phyloP scores from a whole-genome alignment of 2,888 invertebrate genomes.

The Pristionchus exspectatus region DNA sequence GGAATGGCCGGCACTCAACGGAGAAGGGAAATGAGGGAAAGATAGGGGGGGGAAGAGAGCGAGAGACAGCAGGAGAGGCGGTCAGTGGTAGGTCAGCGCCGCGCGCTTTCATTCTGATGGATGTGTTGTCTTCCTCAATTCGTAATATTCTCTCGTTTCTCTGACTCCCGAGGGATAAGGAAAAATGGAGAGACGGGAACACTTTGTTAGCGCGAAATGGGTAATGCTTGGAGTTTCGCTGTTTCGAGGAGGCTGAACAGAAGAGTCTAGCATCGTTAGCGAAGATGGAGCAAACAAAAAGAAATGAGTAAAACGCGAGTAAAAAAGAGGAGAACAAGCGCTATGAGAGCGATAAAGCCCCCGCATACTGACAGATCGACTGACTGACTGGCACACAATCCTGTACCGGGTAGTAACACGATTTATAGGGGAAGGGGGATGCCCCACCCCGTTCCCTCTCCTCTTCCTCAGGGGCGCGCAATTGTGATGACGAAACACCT shows the following conservation, averaged over 20 bases:
- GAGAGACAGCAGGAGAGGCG: not conserved
- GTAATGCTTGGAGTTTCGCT: too few species aligned
- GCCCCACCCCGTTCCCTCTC: not conserved
- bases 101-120: too few species aligned
- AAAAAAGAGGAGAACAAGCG: not conserved
- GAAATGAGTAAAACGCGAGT: not conserved
- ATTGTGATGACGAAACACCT: constrained; percentile 13
- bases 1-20: not conserved
- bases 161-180: too few species aligned
- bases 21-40: not conserved
- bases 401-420: constrained; percentile 42
- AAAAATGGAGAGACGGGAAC: too few species aligned
- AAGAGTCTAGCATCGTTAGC: too few species aligned
- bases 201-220: too few species aligned
- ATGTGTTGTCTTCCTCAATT: too few species aligned
- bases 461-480: not conserved
- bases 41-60: not conserved
- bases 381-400: not conserved
- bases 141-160: too few species aligned
- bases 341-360: not conserved
- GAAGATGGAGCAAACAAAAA: not conserved
- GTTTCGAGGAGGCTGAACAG: too few species aligned
- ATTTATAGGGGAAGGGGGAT: not conserved
- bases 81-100: not conserved
- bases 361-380: not conserved